phyloP scores from a whole-genome alignment of 2,113 vertebrate species.

The Stercorarius parasiticus region DNA sequence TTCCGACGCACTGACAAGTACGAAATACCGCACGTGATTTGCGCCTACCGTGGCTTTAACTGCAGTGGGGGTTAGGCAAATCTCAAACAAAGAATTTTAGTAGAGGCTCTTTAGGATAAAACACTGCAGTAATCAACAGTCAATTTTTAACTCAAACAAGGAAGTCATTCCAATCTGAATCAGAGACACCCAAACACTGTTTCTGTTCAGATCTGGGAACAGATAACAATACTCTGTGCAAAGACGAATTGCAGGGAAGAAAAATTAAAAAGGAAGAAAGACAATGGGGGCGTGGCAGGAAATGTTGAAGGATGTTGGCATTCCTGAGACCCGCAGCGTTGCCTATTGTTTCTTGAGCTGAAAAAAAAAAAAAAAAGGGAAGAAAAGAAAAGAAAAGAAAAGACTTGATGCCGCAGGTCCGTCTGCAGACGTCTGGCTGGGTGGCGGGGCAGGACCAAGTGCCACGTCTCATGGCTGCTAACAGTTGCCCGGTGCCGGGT shows the following conservation, averaged over 20 bases:
- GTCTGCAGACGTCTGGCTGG: neutral
- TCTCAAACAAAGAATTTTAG: neutral
- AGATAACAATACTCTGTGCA: neutral
- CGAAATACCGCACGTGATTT: neutral
- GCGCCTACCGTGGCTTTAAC: neutral
- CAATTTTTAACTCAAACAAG: neutral
- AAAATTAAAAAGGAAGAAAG: neutral
- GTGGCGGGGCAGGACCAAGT: neutral
- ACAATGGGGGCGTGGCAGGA: neutral
- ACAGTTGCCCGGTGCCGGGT: neutral
- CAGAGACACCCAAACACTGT: neutral
- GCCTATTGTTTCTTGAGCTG: neutral
- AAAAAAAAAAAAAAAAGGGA: no score
- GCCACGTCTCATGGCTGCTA: neutral
- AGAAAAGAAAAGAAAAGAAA: neutral
- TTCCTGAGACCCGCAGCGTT: neutral
- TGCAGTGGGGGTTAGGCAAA: neutral
- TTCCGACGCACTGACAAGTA: neutral
- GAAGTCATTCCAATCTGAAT: neutral
- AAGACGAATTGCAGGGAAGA: neutral
- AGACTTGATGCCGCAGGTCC: rapidly evolving
- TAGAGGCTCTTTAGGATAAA: neutral
- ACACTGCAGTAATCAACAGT: neutral
- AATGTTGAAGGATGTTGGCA: neutral
- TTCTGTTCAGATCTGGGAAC: neutral